Percentiles rank a stretch among this genome's conserved stretches.
Conservation (phyloP, 2,797 vertebrate species). For the Helarctos malayanus region DNA sequence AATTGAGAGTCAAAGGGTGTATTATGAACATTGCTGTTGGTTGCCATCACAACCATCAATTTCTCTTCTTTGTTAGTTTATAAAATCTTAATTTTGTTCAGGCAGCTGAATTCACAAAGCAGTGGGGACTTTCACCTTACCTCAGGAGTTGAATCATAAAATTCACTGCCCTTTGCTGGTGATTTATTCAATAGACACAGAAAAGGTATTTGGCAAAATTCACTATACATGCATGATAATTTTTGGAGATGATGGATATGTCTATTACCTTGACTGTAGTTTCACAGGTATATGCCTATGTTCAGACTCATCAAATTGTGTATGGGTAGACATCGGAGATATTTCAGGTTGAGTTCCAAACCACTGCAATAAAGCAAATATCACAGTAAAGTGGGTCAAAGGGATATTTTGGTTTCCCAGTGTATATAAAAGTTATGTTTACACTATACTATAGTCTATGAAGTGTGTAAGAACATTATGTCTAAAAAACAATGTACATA, state of each 20-base stretch:
- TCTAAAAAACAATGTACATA: background rate
- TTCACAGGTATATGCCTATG: background rate
- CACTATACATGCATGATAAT: background rate
- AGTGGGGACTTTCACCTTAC: background rate
- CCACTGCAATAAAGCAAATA: background rate
- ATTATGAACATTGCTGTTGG: background rate
- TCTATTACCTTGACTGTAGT: background rate
- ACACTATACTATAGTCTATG: background rate
- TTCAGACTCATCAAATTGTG: background rate
- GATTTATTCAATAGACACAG: background rate
- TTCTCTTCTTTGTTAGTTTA: conserved; percentile 22
- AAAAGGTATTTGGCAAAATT: conserved; percentile 28
- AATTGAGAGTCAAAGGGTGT: background rate
- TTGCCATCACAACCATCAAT: background rate
- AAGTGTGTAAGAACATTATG: background rate
- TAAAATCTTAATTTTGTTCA: conserved; percentile 19
- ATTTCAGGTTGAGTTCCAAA: background rate
- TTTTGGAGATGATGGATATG: background rate
- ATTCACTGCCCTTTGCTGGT: background rate
- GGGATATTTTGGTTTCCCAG: background rate
- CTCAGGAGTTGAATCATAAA: background rate
- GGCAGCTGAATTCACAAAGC: background rate
- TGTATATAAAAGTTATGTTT: background rate
- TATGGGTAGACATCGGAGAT: background rate
- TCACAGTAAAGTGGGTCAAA: background rate